These are phyloP conservation scores for Nephila pilipes DNA, from an alignment of 1,140 invertebrate species.

Conservation along the genomic window DNA sequence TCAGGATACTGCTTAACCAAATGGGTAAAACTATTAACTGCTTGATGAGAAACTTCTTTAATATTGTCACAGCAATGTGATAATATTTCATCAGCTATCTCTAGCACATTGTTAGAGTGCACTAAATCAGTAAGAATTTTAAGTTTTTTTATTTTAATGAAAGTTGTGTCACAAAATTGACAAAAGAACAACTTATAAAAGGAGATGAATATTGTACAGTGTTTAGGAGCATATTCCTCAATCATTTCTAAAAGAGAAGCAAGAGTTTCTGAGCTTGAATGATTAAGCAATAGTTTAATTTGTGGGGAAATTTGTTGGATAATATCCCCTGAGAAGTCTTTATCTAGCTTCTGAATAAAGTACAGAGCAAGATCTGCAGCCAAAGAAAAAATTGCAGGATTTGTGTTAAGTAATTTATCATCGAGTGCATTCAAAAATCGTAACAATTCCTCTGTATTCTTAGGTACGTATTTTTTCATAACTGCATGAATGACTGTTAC, in stretches of 20 bases:
- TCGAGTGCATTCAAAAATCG: conserved; percentile 63
- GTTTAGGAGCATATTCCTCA: conserved; percentile 31
- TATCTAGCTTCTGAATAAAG: conserved; percentile 27
- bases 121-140: conserved; percentile 34
- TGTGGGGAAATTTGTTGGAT: conserved; percentile 48
- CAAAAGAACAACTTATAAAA: conserved; percentile 54
- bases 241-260: conserved; percentile 28
- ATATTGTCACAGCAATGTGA: conserved; percentile 29
- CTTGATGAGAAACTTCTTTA: conserved; percentile 50
- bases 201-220: conserved; percentile 11
- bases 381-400: conserved; percentile 28
- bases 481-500: conserved; percentile 33
- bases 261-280: conserved; percentile 50
- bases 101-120: neutral
- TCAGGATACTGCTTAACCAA: neutral
- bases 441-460: conserved; percentile 52
- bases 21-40: neutral
- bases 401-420: conserved; percentile 31
- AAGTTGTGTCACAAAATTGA: conserved; percentile 25
- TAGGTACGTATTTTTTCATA: conserved; percentile 63
- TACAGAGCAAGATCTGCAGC: conserved; percentile 57
- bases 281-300: neutral
- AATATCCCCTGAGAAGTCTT: conserved; percentile 53
- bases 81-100: conserved; percentile 57
- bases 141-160: conserved; percentile 63